Conservation (phyloP, 2,113 vertebrate genomes). For the Odobenus rosmarus region DNA sequence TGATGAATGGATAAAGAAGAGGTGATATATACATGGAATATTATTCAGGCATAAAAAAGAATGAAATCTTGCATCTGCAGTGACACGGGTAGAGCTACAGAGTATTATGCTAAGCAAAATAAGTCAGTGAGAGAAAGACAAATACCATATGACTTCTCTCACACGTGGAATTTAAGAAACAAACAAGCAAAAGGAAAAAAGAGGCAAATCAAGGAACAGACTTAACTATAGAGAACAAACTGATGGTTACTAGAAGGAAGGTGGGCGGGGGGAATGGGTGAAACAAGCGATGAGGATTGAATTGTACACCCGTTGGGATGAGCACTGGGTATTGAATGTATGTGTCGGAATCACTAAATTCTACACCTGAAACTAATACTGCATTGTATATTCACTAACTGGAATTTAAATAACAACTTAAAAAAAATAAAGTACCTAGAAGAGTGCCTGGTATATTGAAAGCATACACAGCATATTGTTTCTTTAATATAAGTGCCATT, state of each 20-base stretch:
- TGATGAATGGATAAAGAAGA: not conserved
- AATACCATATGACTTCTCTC: not conserved
- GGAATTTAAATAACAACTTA: not conserved
- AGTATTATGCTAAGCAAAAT: not conserved
- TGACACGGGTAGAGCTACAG: not conserved
- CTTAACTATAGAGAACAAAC: not conserved
- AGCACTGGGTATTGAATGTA: not conserved
- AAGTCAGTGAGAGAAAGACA: not conserved
- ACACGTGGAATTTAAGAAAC: not conserved
- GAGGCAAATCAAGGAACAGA: not conserved
- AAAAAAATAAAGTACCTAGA: not conserved
- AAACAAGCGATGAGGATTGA: not conserved
- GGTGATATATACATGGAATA: not conserved
- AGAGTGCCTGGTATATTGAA: not conserved
- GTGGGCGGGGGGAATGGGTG: not conserved
- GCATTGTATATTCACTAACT: not conserved
- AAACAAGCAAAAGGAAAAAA: not conserved
- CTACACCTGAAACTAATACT: not conserved
- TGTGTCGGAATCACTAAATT: not conserved
- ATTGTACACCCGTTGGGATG: not conserved
- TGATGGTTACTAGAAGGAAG: not conserved
- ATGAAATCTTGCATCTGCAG: not conserved
- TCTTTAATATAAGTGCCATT: not conserved
- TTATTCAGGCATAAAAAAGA: not conserved
- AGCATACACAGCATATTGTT: not conserved